Percentiles rank a stretch among this genome's conserved stretches.
phyloP scores from a whole-genome alignment of 2,888 invertebrate species.

The Sphaeridia pumilis region DNA sequence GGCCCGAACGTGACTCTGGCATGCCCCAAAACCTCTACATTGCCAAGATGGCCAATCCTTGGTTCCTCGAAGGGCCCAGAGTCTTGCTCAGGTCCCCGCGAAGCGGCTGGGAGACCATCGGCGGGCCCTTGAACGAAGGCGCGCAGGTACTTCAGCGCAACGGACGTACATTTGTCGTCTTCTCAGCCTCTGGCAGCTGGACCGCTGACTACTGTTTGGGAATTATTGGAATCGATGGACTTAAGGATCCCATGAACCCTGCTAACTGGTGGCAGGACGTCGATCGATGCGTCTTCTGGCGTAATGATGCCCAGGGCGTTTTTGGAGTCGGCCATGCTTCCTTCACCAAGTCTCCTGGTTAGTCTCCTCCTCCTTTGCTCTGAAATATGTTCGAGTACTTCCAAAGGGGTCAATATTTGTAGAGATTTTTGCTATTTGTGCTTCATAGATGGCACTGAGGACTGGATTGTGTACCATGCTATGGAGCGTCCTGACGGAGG shows the following conservation, averaged over 20 bases:
- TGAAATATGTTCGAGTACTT: neutral
- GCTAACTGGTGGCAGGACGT: constrained; percentile 27
- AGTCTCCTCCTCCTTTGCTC: neutral
- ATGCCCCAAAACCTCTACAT: constrained; percentile 35
- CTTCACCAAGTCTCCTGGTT: constrained; percentile 26
- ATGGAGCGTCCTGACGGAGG: constrained; percentile 29
- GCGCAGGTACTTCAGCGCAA: constrained; percentile 29
- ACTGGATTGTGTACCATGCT: constrained; percentile 34
- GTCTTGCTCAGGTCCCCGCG: constrained; percentile 22
- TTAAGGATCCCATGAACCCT: constrained; percentile 25
- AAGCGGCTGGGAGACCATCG: constrained; percentile 26
- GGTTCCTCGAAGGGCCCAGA: constrained; percentile 22
- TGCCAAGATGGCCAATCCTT: constrained; percentile 29
- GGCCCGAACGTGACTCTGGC: constrained; percentile 26
- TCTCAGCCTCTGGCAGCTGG: constrained; percentile 32
- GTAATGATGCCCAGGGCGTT: constrained; percentile 29
- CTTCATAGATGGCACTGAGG: constrained; percentile 26
- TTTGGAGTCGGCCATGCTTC: constrained; percentile 34
- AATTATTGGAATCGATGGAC: constrained; percentile 30
- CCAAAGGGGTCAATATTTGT: neutral
- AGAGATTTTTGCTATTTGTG: too few species aligned
- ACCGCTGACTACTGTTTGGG: constrained; percentile 31
- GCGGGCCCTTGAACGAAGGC: constrained; percentile 24
- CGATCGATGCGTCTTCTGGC: constrained; percentile 25
- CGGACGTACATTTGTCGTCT: constrained; percentile 28